Evolutionary conservation across 2,113 vertebrate species (phyloP), one percentile per base, ranked within the genome.

Genomic region (Galbula dea): DNA sequence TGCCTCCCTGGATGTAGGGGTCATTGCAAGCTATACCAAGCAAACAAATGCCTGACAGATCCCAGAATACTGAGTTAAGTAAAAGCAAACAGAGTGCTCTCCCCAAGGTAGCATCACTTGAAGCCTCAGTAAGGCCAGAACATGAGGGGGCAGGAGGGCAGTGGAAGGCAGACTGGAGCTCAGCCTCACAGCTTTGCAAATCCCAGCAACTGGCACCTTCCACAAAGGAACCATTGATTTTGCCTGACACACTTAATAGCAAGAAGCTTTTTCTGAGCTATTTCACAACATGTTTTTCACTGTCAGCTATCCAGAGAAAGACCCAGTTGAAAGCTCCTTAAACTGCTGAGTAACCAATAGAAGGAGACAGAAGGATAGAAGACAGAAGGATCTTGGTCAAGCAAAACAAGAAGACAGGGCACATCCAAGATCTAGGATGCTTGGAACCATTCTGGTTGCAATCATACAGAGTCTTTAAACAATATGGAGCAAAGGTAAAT

Each of bases 271-370:
- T 85, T 61, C 81, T 87, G 55, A 89, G 78, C 58, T 92, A 75
- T 95, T 96, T 95, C 96, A 94, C 87, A 95, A 92, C 57, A 79
- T 95, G 93, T 94, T 96, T 95, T 95, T 65, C 86, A 79, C 87
- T 89, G 54, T 76, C 58, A 92, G 89, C 54, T 82, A 91, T 61
- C 81, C 84, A 95, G 66, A 90, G 77, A 87, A 92, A 84, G 78
- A 84, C 29, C 52, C 72, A 84, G 45, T n/a, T 78, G 71, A 68
- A 91, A 89, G 81, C 52, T 84, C 57, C 43, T 84, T 46, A 72
- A 37, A 48, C 27, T 65, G 62, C 61, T 62, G 48, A 87, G 57
- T 39, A 90, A n/a, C 89, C 62, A 84, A 74, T 55, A 71, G 7
- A 34, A 72, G 62, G 51, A 62, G 73, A 83, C 71, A 79, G 22